phyloP scores from a whole-genome alignment of 2,113 vertebrate species.

The Rissa tridactyla region DNA sequence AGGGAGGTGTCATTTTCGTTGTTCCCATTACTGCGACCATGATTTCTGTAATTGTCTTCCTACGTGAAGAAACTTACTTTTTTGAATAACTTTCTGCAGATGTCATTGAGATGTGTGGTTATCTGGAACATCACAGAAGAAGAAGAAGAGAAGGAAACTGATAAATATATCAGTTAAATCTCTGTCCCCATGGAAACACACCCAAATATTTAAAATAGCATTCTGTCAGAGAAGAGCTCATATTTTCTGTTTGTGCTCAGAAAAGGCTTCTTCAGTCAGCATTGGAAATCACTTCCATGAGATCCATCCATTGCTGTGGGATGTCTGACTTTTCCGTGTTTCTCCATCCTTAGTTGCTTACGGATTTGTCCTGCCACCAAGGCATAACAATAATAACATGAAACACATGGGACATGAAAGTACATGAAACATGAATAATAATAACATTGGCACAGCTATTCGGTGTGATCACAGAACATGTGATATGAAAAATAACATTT shows the following conservation, averaged over 20 bases:
- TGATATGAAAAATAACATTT: background rate
- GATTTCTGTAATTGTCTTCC: background rate
- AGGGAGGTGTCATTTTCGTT: background rate
- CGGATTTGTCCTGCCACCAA: background rate
- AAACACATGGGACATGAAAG: background rate
- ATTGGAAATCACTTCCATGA: conserved; percentile 27
- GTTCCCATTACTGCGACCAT: background rate
- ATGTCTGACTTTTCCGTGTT: background rate
- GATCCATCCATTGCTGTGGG: background rate
- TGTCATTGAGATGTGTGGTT: background rate
- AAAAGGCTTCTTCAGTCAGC: background rate
- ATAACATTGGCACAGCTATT: background rate
- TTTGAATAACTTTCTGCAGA: background rate
- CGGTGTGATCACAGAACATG: background rate
- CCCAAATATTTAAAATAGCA: conserved; percentile 45
- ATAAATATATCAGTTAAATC: conserved; percentile 20
- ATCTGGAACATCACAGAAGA: background rate
- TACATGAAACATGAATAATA: background rate
- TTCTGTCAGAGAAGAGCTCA: background rate
- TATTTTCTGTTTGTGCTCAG: conserved; percentile 15
- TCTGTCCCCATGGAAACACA: conserved; percentile 29
- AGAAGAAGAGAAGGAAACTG: background rate
- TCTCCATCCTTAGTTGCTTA: background rate
- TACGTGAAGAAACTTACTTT: background rate
- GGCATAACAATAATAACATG: background rate